These are phyloP conservation scores for Drosophila picticornis DNA, from an alignment of 2,888 invertebrate genomes.

Conservation along the genomic window DNA sequence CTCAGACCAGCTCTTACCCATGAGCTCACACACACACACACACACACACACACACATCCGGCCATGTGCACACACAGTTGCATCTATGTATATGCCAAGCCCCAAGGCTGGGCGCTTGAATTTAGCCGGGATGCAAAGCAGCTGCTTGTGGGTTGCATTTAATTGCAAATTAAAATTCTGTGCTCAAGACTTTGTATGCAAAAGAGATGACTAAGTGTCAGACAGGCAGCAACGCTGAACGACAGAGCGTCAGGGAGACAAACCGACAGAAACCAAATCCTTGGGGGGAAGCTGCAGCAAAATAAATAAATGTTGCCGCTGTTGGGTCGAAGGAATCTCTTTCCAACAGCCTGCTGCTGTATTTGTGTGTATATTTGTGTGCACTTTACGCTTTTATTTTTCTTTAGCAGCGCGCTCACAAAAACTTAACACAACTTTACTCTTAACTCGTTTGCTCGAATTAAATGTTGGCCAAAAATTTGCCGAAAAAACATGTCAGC, in stretches of 20 bases:
- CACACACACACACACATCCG: not conserved
- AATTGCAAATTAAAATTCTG: slow-evolving; percentile 84
- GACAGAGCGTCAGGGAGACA: slow-evolving; percentile 33
- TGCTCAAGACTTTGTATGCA: slow-evolving; percentile 77
- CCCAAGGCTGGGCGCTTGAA: slow-evolving; percentile 2
- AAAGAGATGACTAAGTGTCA: slow-evolving; percentile 62
- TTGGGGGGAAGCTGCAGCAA: slow-evolving; percentile 62
- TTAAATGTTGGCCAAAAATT: slow-evolving; percentile 76
- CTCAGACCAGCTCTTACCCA: not conserved
- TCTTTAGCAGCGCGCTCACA: slow-evolving; percentile 58
- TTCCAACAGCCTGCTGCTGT: slow-evolving; percentile 1
- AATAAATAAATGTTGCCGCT: slow-evolving; percentile 77
- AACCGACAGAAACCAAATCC: slow-evolving; percentile 33
- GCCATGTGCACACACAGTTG: not conserved
- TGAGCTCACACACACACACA: not conserved
- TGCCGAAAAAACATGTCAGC: slow-evolving; percentile 66
- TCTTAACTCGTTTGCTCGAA: slow-evolving; percentile 80
- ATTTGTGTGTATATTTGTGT: not conserved
- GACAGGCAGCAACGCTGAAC: slow-evolving; percentile 1
- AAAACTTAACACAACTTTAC: slow-evolving; percentile 80
- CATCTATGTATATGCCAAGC: slow-evolving; percentile 5
- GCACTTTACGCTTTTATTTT: slow-evolving; percentile 70
- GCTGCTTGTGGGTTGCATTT: slow-evolving; percentile 80
- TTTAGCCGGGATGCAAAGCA: slow-evolving; percentile 67
- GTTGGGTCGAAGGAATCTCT: slow-evolving; percentile 40